A percentile compares a stretch with the other conserved stretches of the same genome.
phyloP scores from a whole-genome alignment of 2,113 vertebrate genomes.

The Neodon shergylaensis region DNA sequence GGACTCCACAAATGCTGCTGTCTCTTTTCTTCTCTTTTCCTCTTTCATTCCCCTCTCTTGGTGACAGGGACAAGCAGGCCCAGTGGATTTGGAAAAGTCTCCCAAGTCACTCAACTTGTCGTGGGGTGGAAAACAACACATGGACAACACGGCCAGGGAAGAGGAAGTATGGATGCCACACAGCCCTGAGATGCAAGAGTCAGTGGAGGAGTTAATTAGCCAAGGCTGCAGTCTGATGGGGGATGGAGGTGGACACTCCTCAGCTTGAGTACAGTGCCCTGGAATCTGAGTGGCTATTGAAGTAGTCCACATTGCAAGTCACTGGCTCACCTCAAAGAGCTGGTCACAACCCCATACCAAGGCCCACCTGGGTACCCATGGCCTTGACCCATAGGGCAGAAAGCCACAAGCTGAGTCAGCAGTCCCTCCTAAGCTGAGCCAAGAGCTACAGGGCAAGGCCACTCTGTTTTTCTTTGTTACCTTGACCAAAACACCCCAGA shows the following conservation, averaged over 20 bases:
- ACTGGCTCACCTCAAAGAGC: constrained; percentile 57
- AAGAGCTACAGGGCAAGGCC: constrained; percentile 33
- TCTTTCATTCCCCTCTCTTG: not conserved
- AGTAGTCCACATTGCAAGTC: constrained; percentile 65
- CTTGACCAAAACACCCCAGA: constrained; percentile 5
- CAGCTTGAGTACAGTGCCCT: constrained; percentile 71
- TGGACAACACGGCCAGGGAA: not conserved
- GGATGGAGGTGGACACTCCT: constrained; percentile 63
- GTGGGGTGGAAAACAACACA: constrained; percentile 30
- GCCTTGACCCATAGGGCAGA: constrained; percentile 40
- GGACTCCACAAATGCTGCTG: not conserved
- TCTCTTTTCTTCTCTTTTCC: not conserved
- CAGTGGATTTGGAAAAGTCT: not conserved
- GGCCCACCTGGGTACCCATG: constrained; percentile 59
- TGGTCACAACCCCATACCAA: constrained; percentile 41
- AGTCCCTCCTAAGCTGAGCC: constrained; percentile 56
- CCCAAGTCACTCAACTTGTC: not conserved
- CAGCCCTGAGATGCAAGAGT: constrained; percentile 26
- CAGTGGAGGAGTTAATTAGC: constrained; percentile 62
- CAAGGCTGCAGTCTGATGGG: constrained; percentile 54
- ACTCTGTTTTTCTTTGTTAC: constrained; percentile 43
- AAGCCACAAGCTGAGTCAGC: constrained; percentile 60
- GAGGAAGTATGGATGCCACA: constrained; percentile 18
- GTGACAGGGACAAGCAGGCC: not conserved
- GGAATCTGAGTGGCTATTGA: constrained; percentile 71